Percentiles rank a stretch among this genome's conserved stretches.
Evolutionary conservation across 2,113 vertebrate genomes (phyloP).

Genomic region (Atlantisia rogersi): DNA sequence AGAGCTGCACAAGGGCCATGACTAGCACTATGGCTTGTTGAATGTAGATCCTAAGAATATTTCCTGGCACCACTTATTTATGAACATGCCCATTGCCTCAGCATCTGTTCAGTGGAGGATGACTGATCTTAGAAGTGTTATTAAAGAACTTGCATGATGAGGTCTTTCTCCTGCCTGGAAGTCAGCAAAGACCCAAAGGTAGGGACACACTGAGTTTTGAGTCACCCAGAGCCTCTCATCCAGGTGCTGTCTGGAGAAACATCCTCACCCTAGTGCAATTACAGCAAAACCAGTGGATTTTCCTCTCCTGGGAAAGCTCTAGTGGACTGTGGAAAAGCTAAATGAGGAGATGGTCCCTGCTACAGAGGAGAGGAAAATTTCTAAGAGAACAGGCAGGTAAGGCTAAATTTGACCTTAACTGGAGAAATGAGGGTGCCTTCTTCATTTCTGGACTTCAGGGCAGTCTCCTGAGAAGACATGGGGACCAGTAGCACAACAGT

Average conservation of each 20-base stretch:
- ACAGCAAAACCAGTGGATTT: accelerated
- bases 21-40: background rate
- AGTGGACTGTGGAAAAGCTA: background rate
- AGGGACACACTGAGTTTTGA: background rate
- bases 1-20: accelerated
- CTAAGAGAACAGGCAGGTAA: background rate
- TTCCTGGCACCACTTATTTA: background rate
- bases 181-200: background rate
- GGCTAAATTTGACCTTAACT: background rate
- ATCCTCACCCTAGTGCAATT: background rate
- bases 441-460: background rate
- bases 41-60: background rate
- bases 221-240: background rate
- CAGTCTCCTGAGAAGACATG: background rate
- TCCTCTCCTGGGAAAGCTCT: background rate
- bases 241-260: background rate
- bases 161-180: background rate
- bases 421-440: background rate
- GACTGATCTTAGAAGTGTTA: background rate
- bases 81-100: background rate
- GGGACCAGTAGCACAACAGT: background rate
- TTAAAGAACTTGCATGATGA: background rate
- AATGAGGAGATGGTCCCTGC: background rate
- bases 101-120: background rate
- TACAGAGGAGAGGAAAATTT: background rate